Base-by-base conservation (phyloP, 2,888 invertebrate genomes). In the Lymantria dispar region DNA sequence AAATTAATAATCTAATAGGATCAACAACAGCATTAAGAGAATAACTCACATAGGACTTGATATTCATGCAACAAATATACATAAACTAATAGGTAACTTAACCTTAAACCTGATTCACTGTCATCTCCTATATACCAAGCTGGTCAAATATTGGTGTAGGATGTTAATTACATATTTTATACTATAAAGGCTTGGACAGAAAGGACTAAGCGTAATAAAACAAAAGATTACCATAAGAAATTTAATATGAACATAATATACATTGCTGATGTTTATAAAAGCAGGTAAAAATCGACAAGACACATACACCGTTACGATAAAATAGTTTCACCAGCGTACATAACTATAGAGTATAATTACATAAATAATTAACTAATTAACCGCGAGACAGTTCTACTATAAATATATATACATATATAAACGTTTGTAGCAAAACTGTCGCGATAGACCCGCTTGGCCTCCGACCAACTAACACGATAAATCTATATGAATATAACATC, bases 171-270 rank as follows among this genome's bases (percentile, higher is more conserved):
- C n/a, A n/a, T n/a, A n/a, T n/a, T n/a, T n/a, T n/a, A n/a, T n/a
- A n/a, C n/a, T n/a, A n/a, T n/a, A n/a, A n/a, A n/a, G n/a, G n/a
- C n/a, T n/a, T n/a, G n/a, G n/a, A n/a, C n/a, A n/a, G n/a, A n/a
- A n/a, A n/a, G n/a, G n/a, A n/a, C n/a, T n/a, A n/a, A n/a, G 5
- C 22, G 22, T 22, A 22, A 22, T 22, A 5, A 78, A 76, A 78
- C 49, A 48, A 48, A 8, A 3, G 10, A 44, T 68, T 79, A 72
- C 66, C 74, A 76, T 84, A 86, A 73, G 76, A 85, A 77, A 76
- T 90, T 89, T 90, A 90, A 84, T 90, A 88, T 88, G 82, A 89
- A 90, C 89, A 86, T 88, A 90, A 87, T 90, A 89, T 90, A 90
- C 88, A 89, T 83, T 83, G 88, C 81, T 76, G 80, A 83, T 79